These are phyloP conservation scores for Clostera curtula DNA, from an alignment of 2,888 invertebrate species.

Conservation along the genomic window DNA sequence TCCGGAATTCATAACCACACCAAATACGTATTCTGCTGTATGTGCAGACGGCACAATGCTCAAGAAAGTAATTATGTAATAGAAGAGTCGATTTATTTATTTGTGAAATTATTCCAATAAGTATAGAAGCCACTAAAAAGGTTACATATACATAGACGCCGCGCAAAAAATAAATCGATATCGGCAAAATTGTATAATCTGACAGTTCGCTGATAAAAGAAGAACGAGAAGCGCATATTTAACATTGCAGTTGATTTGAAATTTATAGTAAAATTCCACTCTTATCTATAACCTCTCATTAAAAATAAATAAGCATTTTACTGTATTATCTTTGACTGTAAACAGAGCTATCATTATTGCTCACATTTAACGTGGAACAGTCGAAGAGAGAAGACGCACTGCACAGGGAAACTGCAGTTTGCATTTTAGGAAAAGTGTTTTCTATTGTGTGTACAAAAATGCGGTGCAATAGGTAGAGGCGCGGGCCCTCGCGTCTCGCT, in stretches of 20 bases:
- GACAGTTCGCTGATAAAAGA: no score
- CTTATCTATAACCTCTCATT: conserved; percentile 22
- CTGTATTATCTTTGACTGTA: conserved; percentile 22
- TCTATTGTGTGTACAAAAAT: conserved; percentile 40
- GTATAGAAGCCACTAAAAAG: no score
- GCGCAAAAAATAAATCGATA: no score
- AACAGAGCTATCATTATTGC: conserved; percentile 25
- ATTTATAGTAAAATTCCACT: conserved; percentile 47
- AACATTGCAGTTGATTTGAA: conserved; percentile 14
- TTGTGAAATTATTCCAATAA: no score
- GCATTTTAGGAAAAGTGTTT: conserved; percentile 16
- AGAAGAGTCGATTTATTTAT: no score
- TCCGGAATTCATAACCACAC: no score
- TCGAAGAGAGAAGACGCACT: conserved; percentile 39
- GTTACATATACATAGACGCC: no score
- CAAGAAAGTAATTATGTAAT: no score
- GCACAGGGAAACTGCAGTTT: conserved; percentile 2
- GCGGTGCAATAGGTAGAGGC: conserved; percentile 53
- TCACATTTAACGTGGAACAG: conserved; percentile 38
- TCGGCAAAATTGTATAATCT: no score
- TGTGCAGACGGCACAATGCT: no score
- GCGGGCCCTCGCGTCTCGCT: conserved; percentile 50
- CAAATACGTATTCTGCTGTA: no score
- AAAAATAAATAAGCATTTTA: conserved; percentile 15
- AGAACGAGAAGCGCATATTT: no score